Percentiles rank a stretch among this genome's conserved stretches.
These are phyloP conservation scores for Idaea dimidiata DNA, from an alignment of 2,888 invertebrate genomes.

Conservation along the genomic window DNA sequence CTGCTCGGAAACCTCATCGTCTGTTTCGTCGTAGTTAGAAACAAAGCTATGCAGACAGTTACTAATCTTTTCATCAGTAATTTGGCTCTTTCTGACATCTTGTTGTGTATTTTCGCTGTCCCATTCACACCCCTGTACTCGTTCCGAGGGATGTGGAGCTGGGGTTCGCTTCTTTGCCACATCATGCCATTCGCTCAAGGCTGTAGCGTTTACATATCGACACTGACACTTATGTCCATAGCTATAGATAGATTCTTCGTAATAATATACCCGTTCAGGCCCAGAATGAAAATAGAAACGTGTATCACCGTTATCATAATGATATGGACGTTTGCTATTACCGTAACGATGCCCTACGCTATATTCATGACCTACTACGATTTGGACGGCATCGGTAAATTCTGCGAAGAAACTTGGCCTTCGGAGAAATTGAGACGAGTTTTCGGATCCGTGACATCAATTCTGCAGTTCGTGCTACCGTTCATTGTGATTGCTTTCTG, in stretches of 20 bases:
- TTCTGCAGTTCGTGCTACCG: constrained; percentile 96
- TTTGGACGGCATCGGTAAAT: constrained; percentile 67
- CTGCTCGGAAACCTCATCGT: constrained; percentile 94
- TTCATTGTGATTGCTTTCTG: constrained; percentile 96
- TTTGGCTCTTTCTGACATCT: constrained; percentile 95
- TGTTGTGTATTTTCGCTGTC: constrained; percentile 95
- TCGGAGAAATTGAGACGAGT: constrained; percentile 87
- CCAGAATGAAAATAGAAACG: constrained; percentile 93
- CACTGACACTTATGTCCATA: constrained; percentile 97
- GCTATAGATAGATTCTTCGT: constrained; percentile 98
- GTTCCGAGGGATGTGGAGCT: constrained; percentile 95
- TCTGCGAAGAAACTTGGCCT: constrained; percentile 96
- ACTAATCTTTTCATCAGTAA: constrained; percentile 99
- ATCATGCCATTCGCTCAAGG: constrained; percentile 96
- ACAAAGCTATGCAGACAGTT: constrained; percentile 98
- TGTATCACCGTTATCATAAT: constrained; percentile 92
- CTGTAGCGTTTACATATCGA: constrained; percentile 98
- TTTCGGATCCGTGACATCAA: constrained; percentile 93
- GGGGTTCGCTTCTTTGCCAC: constrained; percentile 94
- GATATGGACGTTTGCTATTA: constrained; percentile 94
- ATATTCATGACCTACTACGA: constrained; percentile 87
- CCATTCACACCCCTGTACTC: constrained; percentile 98
- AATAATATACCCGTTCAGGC: constrained; percentile 97
- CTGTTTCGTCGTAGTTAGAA: constrained; percentile 95
- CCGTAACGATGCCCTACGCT: constrained; percentile 95